phyloP scores from a whole-genome alignment of 2,113 vertebrate genomes.

The Tachysurus fulvidraco region DNA sequence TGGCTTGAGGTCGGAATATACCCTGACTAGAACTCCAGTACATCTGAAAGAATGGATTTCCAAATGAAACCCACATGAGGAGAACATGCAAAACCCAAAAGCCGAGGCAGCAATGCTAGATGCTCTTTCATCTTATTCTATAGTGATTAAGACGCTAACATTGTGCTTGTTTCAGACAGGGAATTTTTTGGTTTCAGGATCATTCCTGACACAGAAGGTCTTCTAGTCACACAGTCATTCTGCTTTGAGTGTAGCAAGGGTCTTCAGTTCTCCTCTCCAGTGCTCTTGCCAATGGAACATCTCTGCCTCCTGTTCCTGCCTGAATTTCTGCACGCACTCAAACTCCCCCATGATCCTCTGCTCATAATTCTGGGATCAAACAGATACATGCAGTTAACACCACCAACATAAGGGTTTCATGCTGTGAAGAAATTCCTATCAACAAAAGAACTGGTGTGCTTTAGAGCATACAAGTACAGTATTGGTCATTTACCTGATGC shows the following conservation, averaged over 20 bases:
- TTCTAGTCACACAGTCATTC: conserved; percentile 28
- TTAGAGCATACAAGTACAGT: background rate
- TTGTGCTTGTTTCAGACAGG: background rate
- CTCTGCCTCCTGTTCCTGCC: conserved; percentile 22
- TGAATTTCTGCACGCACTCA: conserved; percentile 15
- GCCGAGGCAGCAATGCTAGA: too few relatives aligned
- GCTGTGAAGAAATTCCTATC: background rate
- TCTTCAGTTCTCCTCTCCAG: conserved; percentile 49
- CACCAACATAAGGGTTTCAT: background rate
- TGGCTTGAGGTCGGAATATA: background rate
- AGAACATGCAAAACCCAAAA: background rate
- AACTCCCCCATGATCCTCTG: conserved; percentile 43
- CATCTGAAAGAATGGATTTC: background rate
- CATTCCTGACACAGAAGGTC: conserved; percentile 45
- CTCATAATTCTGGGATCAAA: conserved; percentile 45
- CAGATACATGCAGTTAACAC: background rate
- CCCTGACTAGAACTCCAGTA: background rate
- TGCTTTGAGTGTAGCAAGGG: conserved; percentile 37
- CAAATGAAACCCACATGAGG: background rate
- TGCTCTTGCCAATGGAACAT: conserved; percentile 47
- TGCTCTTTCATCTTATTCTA: background rate
- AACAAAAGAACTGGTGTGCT: background rate
- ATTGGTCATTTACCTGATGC: conserved; percentile 65
- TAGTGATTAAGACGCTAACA: background rate
- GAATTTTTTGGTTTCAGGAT: background rate